Evolutionary conservation across 2,797 vertebrate species (phyloP), one percentile per base, ranked within the genome.

Genomic region (Dipus sagitta): DNA sequence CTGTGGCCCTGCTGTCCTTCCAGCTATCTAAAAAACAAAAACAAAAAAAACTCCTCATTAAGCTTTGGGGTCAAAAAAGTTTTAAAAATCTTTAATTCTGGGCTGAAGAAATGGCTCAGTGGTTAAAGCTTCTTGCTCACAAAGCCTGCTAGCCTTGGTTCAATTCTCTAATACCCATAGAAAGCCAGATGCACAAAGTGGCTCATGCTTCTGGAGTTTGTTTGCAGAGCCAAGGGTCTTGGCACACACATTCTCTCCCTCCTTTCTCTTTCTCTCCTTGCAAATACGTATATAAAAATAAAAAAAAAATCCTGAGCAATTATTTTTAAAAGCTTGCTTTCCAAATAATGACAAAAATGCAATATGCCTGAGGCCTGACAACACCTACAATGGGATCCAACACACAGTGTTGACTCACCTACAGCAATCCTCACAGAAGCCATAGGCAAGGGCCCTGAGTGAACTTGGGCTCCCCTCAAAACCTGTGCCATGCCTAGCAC

Each of bases 391-490:
- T 4, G 4, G n/a, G 9, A 34, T n/a, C 10, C 24, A 26, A 30
- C 14, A 42, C 20, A 60, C n/a, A 7, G 10, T 77, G 34, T 47
- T 64, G 32, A 79, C 11, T 3, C 86, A n/a, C 62, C 47, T 34
- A 24, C 14, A 28, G 18, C 0, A 32, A 23, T 54, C 80, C 30
- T 10, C 0, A 11, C 21, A 68, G 13, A 1, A 54, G 30, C 62
- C 42, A 0, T 6, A 3, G 1, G 4, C 26, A 21, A 26, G 38
- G 2, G 34, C 34, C n/a, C n/a, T 32, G 6, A 0, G 1, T 30
- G 52, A 30, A 78, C 11, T 24, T 0, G 0, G 38, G 23, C 10
- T 24, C 26, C 18, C 42, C 13, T 7, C 0, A 21, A 23, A 28
- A 17, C 54, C 54, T 58, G 54, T 14, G 12, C 1, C 2, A 0